Percentiles rank a stretch among this genome's conserved stretches.
phyloP scores from a whole-genome alignment of 2,797 vertebrate species.

The Pseudomugil gertrudae region DNA sequence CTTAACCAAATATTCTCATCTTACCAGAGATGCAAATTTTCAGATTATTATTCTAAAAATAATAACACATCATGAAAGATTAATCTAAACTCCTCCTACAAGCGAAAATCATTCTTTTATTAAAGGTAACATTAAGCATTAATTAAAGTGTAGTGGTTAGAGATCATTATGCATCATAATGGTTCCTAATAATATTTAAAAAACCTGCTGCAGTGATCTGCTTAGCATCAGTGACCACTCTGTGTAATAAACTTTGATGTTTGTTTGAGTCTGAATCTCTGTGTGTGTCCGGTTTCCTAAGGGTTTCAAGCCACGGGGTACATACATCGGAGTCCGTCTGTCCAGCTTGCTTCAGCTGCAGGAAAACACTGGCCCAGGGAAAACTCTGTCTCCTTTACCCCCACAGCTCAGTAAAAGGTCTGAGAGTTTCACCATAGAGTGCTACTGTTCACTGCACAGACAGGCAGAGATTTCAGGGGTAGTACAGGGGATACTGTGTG shows the following conservation, averaged over 20 bases:
- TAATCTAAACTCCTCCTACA: slow-evolving; percentile 3
- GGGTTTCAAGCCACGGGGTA: slow-evolving; percentile 95
- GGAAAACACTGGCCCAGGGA: slow-evolving; percentile 89
- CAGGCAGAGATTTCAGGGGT: neutral
- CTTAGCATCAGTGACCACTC: slow-evolving; percentile 6
- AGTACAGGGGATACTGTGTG: neutral
- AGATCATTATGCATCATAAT: slow-evolving; percentile 18
- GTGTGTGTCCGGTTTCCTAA: slow-evolving; percentile 62
- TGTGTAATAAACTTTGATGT: slow-evolving; percentile 40
- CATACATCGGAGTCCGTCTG: slow-evolving; percentile 89
- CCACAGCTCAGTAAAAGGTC: slow-evolving; percentile 73
- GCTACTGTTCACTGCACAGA: neutral
- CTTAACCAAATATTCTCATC: slow-evolving; percentile 31
- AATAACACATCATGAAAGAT: slow-evolving; percentile 13
- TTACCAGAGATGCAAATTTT: slow-evolving; percentile 15
- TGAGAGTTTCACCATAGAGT: slow-evolving; percentile 41
- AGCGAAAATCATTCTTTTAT: slow-evolving; percentile 22
- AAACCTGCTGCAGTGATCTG: slow-evolving; percentile 16
- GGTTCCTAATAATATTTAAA: slow-evolving; percentile 54
- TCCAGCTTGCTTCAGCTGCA: slow-evolving; percentile 87
- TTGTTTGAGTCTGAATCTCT: slow-evolving; percentile 19
- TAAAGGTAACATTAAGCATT: slow-evolving; percentile 15
- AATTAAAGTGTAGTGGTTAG: neutral
- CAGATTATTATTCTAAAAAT: slow-evolving; percentile 6
- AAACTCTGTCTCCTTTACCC: slow-evolving; percentile 86